Conservation (phyloP, 2,797 vertebrate species). For the Peromyscus eremicus region DNA sequence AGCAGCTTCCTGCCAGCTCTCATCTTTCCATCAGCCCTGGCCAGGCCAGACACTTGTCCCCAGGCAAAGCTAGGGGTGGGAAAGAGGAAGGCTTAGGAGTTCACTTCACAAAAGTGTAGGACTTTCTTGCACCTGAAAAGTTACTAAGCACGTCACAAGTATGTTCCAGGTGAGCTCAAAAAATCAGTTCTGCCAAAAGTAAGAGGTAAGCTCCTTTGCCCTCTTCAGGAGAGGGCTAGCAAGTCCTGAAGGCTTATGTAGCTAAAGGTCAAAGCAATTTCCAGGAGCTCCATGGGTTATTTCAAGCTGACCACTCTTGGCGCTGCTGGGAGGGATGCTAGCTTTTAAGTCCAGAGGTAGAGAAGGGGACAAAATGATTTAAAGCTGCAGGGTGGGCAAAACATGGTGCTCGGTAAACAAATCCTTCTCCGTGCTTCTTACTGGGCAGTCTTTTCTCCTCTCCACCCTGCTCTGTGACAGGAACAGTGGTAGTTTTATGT, state of each 20-base stretch:
- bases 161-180: not conserved
- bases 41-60: not conserved
- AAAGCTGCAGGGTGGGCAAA: not conserved
- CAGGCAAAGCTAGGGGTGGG: not conserved
- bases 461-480: not conserved
- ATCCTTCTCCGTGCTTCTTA: not conserved
- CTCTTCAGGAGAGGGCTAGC: not conserved
- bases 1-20: not conserved
- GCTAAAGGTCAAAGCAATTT: slow-evolving; percentile 63
- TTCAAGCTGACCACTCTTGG: slow-evolving; percentile 6
- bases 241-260: slow-evolving; percentile 21
- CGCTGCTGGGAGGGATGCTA: not conserved
- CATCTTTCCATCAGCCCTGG: not conserved
- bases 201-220: not conserved
- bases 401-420: not conserved
- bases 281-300: slow-evolving; percentile 1
- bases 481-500: not conserved
- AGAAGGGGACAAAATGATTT: not conserved
- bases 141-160: not conserved
- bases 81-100: not conserved
- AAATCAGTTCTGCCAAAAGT: not conserved
- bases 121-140: not conserved
- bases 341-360: not conserved
- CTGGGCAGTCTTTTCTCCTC: not conserved
- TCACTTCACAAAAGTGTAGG: not conserved